Evolutionary conservation across 2,888 invertebrate species (phyloP).

Genomic region (Zaprionus lineosus): DNA sequence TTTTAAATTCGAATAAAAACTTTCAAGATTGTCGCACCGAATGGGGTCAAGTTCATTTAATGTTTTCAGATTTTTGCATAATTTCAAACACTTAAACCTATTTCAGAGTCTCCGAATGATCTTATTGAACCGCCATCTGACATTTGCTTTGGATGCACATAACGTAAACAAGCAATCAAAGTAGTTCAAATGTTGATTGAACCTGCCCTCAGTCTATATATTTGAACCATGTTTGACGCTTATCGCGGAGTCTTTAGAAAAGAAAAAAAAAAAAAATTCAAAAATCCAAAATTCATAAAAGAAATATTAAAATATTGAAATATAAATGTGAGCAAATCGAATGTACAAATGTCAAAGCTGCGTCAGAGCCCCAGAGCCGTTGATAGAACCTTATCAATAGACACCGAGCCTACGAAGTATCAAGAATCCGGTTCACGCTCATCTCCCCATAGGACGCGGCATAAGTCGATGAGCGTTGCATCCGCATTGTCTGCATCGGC

Average conservation of each 20-base stretch:
- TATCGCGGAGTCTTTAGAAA: conserved; percentile 29
- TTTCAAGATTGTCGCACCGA: too few species aligned
- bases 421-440: conserved; percentile 41
- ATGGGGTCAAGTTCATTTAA: too few species aligned
- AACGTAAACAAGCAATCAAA: conserved; percentile 15
- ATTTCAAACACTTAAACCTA: too few species aligned
- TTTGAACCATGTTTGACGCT: conserved; percentile 8
- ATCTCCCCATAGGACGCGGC: conserved; percentile 10
- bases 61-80: too few species aligned
- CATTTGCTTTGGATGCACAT: conserved; percentile 18
- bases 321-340: not conserved
- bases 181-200: conserved; percentile 35
- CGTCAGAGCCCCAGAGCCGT: conserved; percentile 15
- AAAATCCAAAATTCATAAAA: too few species aligned
- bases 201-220: conserved; percentile 1
- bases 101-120: too few species aligned
- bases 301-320: conserved; percentile 3
- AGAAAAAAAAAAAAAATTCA: too few species aligned
- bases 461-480: conserved; percentile 21
- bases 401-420: conserved; percentile 2
- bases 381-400: conserved; percentile 40
- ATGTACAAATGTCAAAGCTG: conserved; percentile 3
- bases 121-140: conserved; percentile 33
- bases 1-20: too few species aligned
- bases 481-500: conserved; percentile 30